Evolutionary conservation across 2,113 vertebrate genomes (phyloP).

Genomic region (Micromys minutus): DNA sequence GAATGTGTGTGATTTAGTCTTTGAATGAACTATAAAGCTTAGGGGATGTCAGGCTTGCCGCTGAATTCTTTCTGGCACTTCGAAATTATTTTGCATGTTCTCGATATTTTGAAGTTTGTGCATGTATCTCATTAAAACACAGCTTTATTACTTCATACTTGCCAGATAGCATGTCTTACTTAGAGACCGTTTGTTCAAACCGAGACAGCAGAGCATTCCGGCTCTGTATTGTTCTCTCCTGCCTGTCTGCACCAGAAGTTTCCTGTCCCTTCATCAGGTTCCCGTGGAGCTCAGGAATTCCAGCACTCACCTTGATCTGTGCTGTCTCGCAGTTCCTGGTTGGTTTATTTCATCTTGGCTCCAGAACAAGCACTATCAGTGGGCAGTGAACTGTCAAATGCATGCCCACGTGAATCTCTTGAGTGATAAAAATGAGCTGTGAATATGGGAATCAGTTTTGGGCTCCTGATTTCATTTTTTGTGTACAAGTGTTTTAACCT

Average conservation of each 20-base stretch:
- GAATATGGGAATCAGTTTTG: not conserved
- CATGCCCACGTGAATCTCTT: conserved; percentile 10
- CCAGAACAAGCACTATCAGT: not conserved
- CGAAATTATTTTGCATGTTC: not conserved
- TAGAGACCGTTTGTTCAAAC: not conserved
- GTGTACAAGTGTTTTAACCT: not conserved
- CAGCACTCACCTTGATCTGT: not conserved
- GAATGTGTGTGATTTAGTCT: not conserved
- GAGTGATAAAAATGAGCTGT: conserved; percentile 1
- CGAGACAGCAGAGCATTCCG: not conserved
- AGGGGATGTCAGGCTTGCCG: not conserved
- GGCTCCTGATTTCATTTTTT: not conserved
- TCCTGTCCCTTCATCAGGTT: not conserved
- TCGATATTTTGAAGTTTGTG: not conserved
- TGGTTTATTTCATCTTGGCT: conserved; percentile 50
- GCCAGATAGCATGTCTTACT: not conserved
- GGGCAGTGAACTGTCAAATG: not conserved
- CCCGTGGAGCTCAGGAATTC: not conserved
- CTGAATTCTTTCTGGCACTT: not conserved
- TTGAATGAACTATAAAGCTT: not conserved
- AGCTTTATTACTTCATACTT: conserved; percentile 15
- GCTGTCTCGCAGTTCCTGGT: not conserved
- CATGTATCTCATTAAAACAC: not conserved
- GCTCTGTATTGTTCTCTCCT: not conserved
- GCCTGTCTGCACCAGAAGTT: not conserved